phyloP scores from a whole-genome alignment of 2,888 invertebrate genomes.

The Caenorhabditis becei region DNA sequence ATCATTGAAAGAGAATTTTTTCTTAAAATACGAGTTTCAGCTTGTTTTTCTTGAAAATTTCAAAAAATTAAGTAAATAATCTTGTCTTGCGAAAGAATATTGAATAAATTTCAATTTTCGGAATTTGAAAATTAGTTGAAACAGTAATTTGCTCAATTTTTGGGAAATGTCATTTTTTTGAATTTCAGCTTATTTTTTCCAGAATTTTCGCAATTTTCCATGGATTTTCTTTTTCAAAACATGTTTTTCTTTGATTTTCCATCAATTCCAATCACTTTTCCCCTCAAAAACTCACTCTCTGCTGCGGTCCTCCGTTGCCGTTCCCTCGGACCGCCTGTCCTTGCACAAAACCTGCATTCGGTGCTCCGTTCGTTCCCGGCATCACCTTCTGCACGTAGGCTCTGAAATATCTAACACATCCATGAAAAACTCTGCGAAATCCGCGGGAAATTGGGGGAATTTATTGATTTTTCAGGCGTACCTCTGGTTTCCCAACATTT shows the following conservation, averaged over 20 bases:
- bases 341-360: slow-evolving; percentile 20
- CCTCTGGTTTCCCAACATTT: slow-evolving; percentile 54
- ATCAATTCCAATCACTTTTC: neutral
- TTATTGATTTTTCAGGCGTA: neutral
- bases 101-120: too few species aligned
- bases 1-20: too few species aligned
- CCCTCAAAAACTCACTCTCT: slow-evolving; percentile 28
- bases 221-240: neutral
- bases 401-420: slow-evolving; percentile 26
- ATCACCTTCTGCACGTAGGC: slow-evolving; percentile 35
- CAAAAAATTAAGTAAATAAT: too few species aligned
- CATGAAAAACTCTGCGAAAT: neutral
- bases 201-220: neutral
- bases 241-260: neutral
- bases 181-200: neutral
- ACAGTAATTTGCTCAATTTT: neutral
- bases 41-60: too few species aligned
- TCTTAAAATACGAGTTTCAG: too few species aligned
- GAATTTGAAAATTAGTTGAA: too few species aligned
- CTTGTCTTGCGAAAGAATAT: neutral
- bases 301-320: slow-evolving; percentile 16
- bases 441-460: neutral
- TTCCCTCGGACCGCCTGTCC: slow-evolving; percentile 31
- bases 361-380: slow-evolving; percentile 24
- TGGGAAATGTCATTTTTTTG: neutral